Base-by-base conservation (phyloP, 1,140 invertebrate species). In the Geopemphigus sp. region DNA sequence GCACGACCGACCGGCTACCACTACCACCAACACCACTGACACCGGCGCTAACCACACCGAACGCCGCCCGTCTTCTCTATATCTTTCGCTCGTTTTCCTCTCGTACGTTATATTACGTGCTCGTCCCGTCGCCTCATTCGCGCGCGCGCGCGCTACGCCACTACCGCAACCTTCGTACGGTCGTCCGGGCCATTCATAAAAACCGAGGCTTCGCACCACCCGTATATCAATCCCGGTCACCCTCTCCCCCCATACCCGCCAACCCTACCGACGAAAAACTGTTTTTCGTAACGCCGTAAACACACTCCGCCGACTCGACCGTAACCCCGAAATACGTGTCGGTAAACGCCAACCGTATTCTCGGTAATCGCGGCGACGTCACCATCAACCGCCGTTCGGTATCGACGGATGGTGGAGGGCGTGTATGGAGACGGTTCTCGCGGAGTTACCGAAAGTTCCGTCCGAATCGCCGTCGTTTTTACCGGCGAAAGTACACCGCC, bases 51-150 rank as follows among this genome's bases (percentile, higher is more conserved):
- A 15, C 22, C n/a, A n/a, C 59, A 14, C 57, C 26, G 12, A 6
- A 3, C 59, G 3, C 24, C 14, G n/a, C 39, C 32, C 39, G n/a
- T 47, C 39, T 45, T 66, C 19, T 12, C 39, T 15, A 47, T 68
- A 39, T 64, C 61, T 66, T 66, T 66, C 63, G 63, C 63, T 66
- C 63, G 64, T 68, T 68, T 68, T 47, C 64, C 64, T 68, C 64
- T 68, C 64, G 17, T 68, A 12, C 24, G 47, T 47, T 68, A 47
- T 22, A 66, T 66, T 32, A 17, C 12, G n/a, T n/a, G n/a, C 29
- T 22, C n/a, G 17, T 11, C 19, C 54, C 19, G 8, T 11, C n/a
- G 8, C n/a, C 39, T 45, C 39, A 45, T 11, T 45, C 24, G 8
- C 22, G n/a, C 57, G 24, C 24, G 57, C 56, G 2, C 61, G 26